These are phyloP conservation scores for Peromyscus aztecus DNA, from an alignment of 2,797 vertebrate genomes.

Conservation along the genomic window DNA sequence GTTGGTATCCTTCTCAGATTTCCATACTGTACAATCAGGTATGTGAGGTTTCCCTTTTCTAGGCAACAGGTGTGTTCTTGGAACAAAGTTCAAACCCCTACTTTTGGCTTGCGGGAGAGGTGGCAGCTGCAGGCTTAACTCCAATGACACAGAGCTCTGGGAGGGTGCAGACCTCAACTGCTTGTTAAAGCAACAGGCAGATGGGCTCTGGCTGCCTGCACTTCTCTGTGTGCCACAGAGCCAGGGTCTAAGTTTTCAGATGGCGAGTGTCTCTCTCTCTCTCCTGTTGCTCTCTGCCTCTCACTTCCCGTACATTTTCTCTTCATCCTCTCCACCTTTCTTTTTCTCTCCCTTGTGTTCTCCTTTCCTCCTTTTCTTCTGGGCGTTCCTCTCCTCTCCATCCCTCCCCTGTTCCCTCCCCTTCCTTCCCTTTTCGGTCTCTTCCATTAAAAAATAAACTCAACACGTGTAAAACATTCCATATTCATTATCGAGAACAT, in stretches of 20 bases:
- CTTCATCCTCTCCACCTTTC: no score
- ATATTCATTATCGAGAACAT: not conserved
- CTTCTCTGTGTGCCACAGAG: conserved; percentile 77
- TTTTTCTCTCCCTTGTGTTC: not conserved
- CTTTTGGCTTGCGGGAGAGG: conserved; percentile 85
- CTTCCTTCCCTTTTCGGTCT: not conserved
- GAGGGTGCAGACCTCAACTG: conserved; percentile 86
- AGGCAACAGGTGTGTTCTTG: conserved; percentile 90
- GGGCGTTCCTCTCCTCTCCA: not conserved
- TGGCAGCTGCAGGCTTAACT: conserved; percentile 89
- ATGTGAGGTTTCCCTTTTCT: conserved; percentile 78
- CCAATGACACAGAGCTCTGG: conserved; percentile 86
- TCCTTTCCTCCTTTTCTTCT: not conserved
- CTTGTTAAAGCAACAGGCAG: conserved; percentile 88
- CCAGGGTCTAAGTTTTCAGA: conserved; percentile 82
- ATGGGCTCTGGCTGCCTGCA: conserved; percentile 80
- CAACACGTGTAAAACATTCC: not conserved
- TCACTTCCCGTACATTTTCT: not conserved
- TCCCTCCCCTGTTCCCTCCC: not conserved
- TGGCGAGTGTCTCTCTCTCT: conserved; percentile 5
- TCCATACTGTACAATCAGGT: conserved; percentile 87
- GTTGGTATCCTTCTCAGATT: conserved; percentile 84
- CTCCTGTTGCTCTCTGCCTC: not conserved
- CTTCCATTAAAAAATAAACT: not conserved
- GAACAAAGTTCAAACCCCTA: conserved; percentile 87